Conservation (phyloP, 2,888 invertebrate species). For the Cheilosia variabilis region DNA sequence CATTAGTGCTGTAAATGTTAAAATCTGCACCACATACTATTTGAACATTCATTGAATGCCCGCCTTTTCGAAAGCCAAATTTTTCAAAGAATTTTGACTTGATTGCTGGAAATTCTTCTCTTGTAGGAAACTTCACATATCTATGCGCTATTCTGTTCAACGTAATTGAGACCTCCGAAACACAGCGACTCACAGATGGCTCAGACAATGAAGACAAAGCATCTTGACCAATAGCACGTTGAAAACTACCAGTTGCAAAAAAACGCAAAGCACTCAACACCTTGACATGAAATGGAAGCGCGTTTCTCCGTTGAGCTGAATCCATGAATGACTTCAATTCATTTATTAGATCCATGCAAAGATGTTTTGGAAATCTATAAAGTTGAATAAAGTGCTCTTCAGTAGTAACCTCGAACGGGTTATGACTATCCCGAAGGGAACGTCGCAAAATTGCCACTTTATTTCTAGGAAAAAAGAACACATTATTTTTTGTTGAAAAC, state of each 20-base stretch:
- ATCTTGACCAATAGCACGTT: slow-evolving; percentile 28
- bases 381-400: slow-evolving; percentile 28
- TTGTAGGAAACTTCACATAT: not conserved
- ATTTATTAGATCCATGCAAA: slow-evolving; percentile 10
- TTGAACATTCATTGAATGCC: no score
- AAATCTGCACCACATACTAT: no score
- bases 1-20: no score
- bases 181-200: slow-evolving; percentile 22
- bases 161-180: slow-evolving; percentile 10
- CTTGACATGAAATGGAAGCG: not conserved
- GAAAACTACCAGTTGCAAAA: slow-evolving; percentile 22
- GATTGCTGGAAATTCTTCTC: slow-evolving; percentile 18
- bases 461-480: slow-evolving; percentile 5
- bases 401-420: slow-evolving; percentile 23
- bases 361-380: slow-evolving; percentile 38
- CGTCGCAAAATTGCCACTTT: slow-evolving; percentile 1
- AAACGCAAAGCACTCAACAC: not conserved
- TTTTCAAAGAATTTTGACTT: slow-evolving; percentile 13
- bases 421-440: slow-evolving; percentile 23
- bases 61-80: not conserved
- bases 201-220: slow-evolving; percentile 12
- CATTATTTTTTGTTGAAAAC: not conserved
- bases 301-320: no score
- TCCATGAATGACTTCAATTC: not conserved
- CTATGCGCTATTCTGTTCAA: slow-evolving; percentile 23